These are phyloP conservation scores for Schizopygopsis malacanthus DNA, from an alignment of 2,797 vertebrate genomes.

Conservation along the genomic window DNA sequence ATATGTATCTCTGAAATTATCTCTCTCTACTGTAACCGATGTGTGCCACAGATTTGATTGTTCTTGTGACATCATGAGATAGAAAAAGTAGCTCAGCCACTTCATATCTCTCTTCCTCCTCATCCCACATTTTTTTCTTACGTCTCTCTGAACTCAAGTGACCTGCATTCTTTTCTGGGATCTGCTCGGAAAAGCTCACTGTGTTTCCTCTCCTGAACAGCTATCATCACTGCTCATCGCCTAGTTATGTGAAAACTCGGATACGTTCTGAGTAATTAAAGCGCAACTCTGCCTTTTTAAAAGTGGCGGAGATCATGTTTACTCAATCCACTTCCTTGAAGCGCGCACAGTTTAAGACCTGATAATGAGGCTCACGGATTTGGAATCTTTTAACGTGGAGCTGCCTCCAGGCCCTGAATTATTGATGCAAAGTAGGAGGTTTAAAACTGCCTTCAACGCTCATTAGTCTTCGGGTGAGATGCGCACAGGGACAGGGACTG, in stretches of 20 bases:
- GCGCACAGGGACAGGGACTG: constrained; percentile 63
- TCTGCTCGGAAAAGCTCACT: constrained; percentile 1
- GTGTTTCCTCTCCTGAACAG: neutral
- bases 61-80: neutral
- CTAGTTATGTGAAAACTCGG: neutral
- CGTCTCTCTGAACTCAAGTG: constrained; percentile 17
- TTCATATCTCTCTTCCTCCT: constrained; percentile 20
- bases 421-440: constrained; percentile 73
- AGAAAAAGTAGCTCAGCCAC: neutral
- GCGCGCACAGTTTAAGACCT: constrained; percentile 61
- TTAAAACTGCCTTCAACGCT: constrained; percentile 67
- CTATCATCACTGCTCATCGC: neutral
- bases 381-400: constrained; percentile 65
- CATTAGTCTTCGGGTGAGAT: constrained; percentile 70
- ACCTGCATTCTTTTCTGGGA: constrained; percentile 3
- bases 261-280: constrained; percentile 4
- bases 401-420: constrained; percentile 69
- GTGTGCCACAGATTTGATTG: neutral
- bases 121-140: neutral
- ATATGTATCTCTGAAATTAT: neutral
- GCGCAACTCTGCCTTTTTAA: constrained; percentile 32
- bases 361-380: constrained; percentile 49
- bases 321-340: constrained; percentile 43
- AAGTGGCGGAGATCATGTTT: constrained; percentile 36
- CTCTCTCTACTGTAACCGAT: neutral